These are phyloP conservation scores for Propithecus coquereli DNA, from an alignment of 2,113 vertebrate species.

Conservation along the genomic window DNA sequence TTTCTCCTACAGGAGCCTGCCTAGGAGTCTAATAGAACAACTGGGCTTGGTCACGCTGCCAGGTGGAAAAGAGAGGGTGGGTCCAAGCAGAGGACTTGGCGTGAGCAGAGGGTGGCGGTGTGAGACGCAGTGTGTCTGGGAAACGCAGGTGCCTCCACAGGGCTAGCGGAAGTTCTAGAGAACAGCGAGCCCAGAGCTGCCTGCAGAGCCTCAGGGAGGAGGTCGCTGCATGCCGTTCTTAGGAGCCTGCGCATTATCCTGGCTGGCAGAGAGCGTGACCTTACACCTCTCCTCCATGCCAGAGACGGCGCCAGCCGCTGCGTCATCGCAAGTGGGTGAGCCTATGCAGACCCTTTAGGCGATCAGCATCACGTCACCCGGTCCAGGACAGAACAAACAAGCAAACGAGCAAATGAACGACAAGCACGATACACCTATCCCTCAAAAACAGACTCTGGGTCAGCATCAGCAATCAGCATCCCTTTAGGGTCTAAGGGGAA, in stretches of 20 bases:
- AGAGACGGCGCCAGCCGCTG: not conserved
- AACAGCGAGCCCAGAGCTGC: not conserved
- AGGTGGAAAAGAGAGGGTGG: not conserved
- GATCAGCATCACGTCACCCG: not conserved
- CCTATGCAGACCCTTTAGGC: not conserved
- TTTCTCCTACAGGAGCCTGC: not conserved
- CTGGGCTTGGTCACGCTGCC: no score
- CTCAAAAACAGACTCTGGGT: not conserved
- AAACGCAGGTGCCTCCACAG: accelerated
- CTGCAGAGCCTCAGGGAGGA: not conserved
- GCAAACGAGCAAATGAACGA: not conserved
- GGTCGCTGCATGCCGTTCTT: not conserved
- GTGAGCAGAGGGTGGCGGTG: not conserved
- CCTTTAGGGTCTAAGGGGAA: not conserved
- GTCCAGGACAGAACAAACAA: not conserved
- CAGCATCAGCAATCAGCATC: not conserved
- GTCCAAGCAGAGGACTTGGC: not conserved
- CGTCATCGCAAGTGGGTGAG: not conserved
- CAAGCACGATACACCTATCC: not conserved
- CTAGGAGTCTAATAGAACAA: not conserved
- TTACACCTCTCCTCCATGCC: not conserved
- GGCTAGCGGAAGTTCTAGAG: not conserved
- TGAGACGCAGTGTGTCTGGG: not conserved
- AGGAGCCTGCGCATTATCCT: not conserved
- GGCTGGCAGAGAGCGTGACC: not conserved